Percentiles rank a stretch among this genome's conserved stretches.
Evolutionary conservation across 2,888 invertebrate species (phyloP).

Genomic region (Leucophenga montana): DNA sequence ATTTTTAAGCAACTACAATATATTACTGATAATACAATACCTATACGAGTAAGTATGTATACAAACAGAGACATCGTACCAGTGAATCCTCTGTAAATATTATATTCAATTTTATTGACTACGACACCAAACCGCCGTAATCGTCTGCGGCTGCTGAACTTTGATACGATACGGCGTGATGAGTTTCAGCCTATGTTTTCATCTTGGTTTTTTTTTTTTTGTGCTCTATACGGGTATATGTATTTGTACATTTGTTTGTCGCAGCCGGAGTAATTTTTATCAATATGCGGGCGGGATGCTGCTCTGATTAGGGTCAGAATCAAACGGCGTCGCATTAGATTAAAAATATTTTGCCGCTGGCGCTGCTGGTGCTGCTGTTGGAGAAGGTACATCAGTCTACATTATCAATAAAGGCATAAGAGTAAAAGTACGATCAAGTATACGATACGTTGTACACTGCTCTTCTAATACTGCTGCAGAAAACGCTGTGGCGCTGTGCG

Average conservation of each 20-base stretch:
- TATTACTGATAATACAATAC: neutral
- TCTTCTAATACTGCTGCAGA: too few relatives aligned
- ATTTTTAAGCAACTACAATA: neutral
- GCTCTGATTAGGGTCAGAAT: neutral
- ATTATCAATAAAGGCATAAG: too few relatives aligned
- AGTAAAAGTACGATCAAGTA: too few relatives aligned
- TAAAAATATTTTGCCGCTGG: too few relatives aligned
- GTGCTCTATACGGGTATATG: too few relatives aligned
- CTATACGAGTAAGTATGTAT: too few relatives aligned
- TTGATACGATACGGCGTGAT: neutral
- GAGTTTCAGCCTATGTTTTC: neutral
- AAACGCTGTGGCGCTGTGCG: too few relatives aligned
- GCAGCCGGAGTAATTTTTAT: neutral
- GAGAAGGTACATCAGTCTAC: too few relatives aligned
- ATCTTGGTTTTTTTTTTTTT: neutral
- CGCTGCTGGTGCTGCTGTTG: too few relatives aligned
- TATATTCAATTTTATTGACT: neutral
- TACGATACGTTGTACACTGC: too few relatives aligned
- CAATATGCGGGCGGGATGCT: conserved; percentile 12
- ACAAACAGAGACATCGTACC: neutral
- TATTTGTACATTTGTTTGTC: neutral
- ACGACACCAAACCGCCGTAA: neutral
- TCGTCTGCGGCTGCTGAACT: conserved; percentile 13
- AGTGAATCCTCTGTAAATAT: neutral
- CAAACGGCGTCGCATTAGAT: too few relatives aligned